A percentile compares a stretch with the other conserved stretches of the same genome.
These are phyloP conservation scores for Umimayanthus kanabou DNA, from an alignment of 92 coral and sea anemone species.

Conservation along the genomic window DNA sequence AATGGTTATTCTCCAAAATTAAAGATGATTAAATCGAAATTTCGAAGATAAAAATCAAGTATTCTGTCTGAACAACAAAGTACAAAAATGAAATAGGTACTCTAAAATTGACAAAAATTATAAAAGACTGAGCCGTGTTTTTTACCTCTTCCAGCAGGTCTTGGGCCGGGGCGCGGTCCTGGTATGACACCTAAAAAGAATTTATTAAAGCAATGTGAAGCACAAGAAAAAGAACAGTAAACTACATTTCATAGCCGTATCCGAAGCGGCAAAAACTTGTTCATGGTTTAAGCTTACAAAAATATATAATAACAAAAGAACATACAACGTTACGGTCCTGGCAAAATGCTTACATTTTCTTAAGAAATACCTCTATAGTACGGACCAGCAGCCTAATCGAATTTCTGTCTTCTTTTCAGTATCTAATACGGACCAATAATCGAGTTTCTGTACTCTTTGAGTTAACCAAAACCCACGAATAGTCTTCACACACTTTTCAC, in stretches of 20 bases:
- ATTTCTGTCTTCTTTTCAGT: too few species aligned
- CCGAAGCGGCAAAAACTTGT: neutral
- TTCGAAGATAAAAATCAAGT: too few species aligned
- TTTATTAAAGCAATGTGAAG: neutral
- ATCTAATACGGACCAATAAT: too few species aligned
- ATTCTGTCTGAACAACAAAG: neutral
- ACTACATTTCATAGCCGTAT: neutral
- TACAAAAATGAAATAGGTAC: neutral
- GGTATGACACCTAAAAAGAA: slow-evolving; percentile 6
- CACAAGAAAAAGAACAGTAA: neutral
- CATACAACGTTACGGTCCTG: neutral
- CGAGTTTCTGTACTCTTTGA: too few species aligned
- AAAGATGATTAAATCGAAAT: too few species aligned
- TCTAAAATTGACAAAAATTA: neutral
- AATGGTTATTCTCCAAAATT: too few species aligned
- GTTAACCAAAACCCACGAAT: too few species aligned
- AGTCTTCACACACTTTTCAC: too few species aligned
- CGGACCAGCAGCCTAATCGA: too few species aligned
- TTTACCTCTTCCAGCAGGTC: slow-evolving; percentile 32
- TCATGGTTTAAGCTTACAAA: neutral
- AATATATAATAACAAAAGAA: neutral
- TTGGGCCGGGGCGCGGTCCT: slow-evolving; percentile 24
- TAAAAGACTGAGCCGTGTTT: neutral
- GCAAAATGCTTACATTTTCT: too few species aligned
- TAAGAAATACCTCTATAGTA: too few species aligned